Evolutionary conservation across 1,140 invertebrate species (phyloP).

Genomic region (Drosophila pruinosa): DNA sequence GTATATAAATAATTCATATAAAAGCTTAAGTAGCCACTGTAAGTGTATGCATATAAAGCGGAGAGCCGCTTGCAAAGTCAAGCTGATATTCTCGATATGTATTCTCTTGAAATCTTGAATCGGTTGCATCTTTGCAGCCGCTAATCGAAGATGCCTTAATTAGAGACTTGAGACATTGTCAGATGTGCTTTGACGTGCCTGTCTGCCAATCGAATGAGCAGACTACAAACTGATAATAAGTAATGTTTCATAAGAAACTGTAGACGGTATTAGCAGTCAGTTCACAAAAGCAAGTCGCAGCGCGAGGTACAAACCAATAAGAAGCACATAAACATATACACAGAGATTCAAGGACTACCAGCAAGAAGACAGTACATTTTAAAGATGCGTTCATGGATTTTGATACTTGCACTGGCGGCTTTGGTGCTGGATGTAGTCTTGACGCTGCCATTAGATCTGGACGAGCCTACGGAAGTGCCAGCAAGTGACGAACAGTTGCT

Average conservation of each 20-base stretch:
- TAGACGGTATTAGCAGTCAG: slow-evolving; percentile 12
- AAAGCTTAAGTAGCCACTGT: neutral
- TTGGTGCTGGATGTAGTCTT: neutral
- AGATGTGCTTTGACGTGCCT: neutral
- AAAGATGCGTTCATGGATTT: slow-evolving; percentile 5
- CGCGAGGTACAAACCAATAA: slow-evolving; percentile 14
- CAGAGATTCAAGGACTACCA: neutral
- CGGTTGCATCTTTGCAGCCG: neutral
- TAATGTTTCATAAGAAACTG: slow-evolving; percentile 18
- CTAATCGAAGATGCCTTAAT: slow-evolving; percentile 34
- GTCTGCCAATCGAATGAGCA: neutral
- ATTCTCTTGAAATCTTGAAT: neutral
- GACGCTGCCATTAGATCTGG: neutral
- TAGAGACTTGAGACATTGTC: slow-evolving; percentile 9
- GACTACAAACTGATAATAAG: slow-evolving; percentile 21
- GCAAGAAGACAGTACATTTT: neutral
- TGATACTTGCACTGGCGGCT: slow-evolving; percentile 3
- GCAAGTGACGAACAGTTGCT: neutral
- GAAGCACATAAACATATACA: neutral
- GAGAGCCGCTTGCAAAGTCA: neutral
- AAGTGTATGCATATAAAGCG: neutral
- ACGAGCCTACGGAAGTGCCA: neutral
- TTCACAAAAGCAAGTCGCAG: slow-evolving; percentile 10
- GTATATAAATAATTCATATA: too few species aligned
- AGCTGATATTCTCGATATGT: slow-evolving; percentile 10